Percentiles rank a stretch among this genome's conserved stretches.
phyloP scores from a whole-genome alignment of 2,797 vertebrate genomes.

The Enteromius thamalakanensis region DNA sequence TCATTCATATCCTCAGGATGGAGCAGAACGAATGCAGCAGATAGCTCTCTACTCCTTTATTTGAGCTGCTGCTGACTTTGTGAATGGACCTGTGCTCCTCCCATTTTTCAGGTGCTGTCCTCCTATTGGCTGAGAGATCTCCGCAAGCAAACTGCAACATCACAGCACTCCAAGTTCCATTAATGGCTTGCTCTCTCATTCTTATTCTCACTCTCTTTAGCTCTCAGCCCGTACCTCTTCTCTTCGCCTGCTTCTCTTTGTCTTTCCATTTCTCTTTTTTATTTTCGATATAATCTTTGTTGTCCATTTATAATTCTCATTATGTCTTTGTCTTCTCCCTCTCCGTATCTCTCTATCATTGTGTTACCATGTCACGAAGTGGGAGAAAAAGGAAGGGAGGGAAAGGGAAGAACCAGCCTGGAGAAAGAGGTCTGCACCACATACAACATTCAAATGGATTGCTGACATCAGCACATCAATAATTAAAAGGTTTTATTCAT shows the following conservation, averaged over 20 bases:
- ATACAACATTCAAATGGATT: conserved; percentile 81
- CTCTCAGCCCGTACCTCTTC: background rate
- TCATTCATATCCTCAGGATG: too few relatives aligned
- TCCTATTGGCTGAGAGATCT: conserved; percentile 69
- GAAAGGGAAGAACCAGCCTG: conserved; percentile 68
- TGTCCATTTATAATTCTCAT: conserved; percentile 22
- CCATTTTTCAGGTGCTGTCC: conserved; percentile 56
- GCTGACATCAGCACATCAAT: conserved; percentile 84
- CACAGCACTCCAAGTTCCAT: conserved; percentile 65
- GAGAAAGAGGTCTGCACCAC: conserved; percentile 81
- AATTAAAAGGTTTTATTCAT: conserved; percentile 86
- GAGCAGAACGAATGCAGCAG: conserved; percentile 47
- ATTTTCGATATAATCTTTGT: background rate
- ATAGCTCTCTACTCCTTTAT: conserved; percentile 54
- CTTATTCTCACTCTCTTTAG: conserved; percentile 6
- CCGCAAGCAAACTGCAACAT: conserved; percentile 69
- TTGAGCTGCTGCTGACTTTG: conserved; percentile 53
- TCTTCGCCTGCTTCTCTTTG: background rate
- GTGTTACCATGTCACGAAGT: conserved; percentile 23
- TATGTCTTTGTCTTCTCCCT: conserved; percentile 11
- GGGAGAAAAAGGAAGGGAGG: conserved; percentile 38
- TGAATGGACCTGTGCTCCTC: conserved; percentile 64
- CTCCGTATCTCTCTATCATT: conserved; percentile 36
- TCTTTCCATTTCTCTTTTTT: conserved; percentile 14
- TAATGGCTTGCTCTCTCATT: conserved; percentile 57